Evolutionary conservation across 2,888 invertebrate genomes (phyloP), one percentile per base, ranked within the genome.

Genomic region (Eilema caniola): DNA sequence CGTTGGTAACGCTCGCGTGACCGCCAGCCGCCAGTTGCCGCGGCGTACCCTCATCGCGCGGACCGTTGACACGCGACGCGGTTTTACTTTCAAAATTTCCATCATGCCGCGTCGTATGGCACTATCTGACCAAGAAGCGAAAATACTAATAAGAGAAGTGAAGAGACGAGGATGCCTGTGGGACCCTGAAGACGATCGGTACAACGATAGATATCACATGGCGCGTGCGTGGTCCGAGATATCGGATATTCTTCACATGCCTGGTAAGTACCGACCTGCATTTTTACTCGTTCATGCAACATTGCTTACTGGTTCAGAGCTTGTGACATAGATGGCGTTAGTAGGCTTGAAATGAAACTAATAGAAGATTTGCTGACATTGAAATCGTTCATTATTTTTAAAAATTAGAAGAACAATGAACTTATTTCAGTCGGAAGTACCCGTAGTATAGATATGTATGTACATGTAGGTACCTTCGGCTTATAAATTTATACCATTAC

Each of bases 201-300:
- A 90, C 78, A 87, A 84, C 62, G 86, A 90, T 31, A 85, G 88
- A 68, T 79, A 74, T 31, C 72, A 75, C 25, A 70, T 85, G 28
- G 73, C 83, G 1, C 71, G 72, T 59, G 84, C 90, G 41, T 92
- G 92, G 92, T 77, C 74, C 25, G 84, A 89, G 59, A 85, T 91
- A 60, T 72, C 87, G 4, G 78, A 79, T 1, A 63, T 72, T 61
- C 62, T 90, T 71, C 72, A 85, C 24, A 61, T 87, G 63, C 83
- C 86, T 81, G 89, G 91, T 91, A 70, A 77, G 86, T 79, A 41
- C 37, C 53, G 20, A n/a, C 53, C n/a, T 53, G 53, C 53, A 65
- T 62, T 31, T 31, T n/a, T 23, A 0, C 3, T 10, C 12, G 37
- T 66, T 12, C 0, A 28, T 57, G 14, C 24, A 11, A 25, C 28